Evolutionary conservation across 2,113 vertebrate species (phyloP).

Genomic region (Malurus alboscapulatus): DNA sequence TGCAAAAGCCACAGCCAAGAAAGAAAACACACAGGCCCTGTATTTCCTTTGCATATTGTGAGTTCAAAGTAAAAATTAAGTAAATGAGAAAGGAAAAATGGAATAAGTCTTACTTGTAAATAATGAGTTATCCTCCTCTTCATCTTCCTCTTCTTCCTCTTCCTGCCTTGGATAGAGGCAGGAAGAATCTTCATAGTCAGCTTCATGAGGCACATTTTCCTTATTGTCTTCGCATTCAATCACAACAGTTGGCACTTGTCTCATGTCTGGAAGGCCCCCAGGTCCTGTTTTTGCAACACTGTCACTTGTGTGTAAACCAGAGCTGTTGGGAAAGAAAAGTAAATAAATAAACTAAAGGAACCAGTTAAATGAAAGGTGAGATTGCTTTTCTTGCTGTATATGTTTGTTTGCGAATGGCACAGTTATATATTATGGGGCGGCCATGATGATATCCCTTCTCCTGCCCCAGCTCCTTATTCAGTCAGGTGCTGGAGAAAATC

Average conservation of each 20-base stretch:
- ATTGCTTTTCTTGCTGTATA: not conserved
- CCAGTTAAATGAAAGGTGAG: not conserved
- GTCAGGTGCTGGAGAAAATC: not conserved
- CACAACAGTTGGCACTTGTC: constrained; percentile 92
- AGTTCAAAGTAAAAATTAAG: not conserved
- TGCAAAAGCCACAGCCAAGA: not conserved
- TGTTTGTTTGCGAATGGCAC: not conserved
- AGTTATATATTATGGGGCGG: not conserved
- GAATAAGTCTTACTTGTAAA: constrained; percentile 83
- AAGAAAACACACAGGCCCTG: not conserved
- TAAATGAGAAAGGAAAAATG: not conserved
- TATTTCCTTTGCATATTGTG: not conserved
- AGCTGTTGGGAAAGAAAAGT: constrained; percentile 75
- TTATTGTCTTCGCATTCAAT: constrained; percentile 97
- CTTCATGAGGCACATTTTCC: constrained; percentile 95
- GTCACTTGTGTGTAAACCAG: constrained; percentile 83
- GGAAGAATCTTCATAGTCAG: constrained; percentile 91
- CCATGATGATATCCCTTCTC: not conserved
- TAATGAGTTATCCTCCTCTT: constrained; percentile 86
- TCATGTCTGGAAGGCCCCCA: constrained; percentile 84
- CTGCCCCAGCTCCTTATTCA: not conserved
- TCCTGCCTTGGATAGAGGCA: constrained; percentile 91
- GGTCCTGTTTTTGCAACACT: constrained; percentile 77
- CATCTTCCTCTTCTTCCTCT: constrained; percentile 88
- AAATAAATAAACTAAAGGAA: constrained; percentile 3